Percentiles rank a stretch among this genome's conserved stretches.
Evolutionary conservation across 2,797 vertebrate genomes (phyloP).

Genomic region (Propithecus perrieri): DNA sequence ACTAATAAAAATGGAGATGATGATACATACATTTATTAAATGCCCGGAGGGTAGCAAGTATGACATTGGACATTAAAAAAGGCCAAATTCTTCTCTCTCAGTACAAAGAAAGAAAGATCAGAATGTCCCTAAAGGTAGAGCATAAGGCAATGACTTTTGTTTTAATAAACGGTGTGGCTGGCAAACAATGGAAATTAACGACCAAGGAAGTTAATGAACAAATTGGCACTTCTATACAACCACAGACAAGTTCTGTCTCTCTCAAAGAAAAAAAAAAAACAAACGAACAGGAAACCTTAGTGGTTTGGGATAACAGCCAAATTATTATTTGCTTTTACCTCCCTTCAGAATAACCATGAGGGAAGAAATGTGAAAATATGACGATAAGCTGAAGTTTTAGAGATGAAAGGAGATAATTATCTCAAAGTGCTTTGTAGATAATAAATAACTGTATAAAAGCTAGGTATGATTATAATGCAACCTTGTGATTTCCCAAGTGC

Average conservation of each 20-base stretch:
- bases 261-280: neutral
- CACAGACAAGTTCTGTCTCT: neutral
- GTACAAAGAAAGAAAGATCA: conserved; percentile 60
- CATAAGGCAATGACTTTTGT: conserved; percentile 29
- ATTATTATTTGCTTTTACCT: conserved; percentile 20
- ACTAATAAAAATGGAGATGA: conserved; percentile 69
- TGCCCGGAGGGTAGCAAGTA: conserved; percentile 33
- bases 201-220: conserved; percentile 43
- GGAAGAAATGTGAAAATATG: neutral
- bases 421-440: neutral
- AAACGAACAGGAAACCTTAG: conserved; percentile 7
- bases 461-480: neutral
- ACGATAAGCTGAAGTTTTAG: conserved; percentile 11
- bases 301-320: neutral
- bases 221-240: neutral
- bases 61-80: conserved; percentile 53
- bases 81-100: conserved; percentile 50
- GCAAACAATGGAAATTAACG: conserved; percentile 50
- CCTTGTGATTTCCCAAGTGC: neutral
- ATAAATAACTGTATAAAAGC: neutral
- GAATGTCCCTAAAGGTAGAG: conserved; percentile 51
- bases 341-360: neutral
- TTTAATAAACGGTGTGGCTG: conserved; percentile 57
- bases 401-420: neutral
- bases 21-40: conserved; percentile 60